Evolutionary conservation across 2,113 vertebrate species (phyloP).

Genomic region (Cavia aperea): DNA sequence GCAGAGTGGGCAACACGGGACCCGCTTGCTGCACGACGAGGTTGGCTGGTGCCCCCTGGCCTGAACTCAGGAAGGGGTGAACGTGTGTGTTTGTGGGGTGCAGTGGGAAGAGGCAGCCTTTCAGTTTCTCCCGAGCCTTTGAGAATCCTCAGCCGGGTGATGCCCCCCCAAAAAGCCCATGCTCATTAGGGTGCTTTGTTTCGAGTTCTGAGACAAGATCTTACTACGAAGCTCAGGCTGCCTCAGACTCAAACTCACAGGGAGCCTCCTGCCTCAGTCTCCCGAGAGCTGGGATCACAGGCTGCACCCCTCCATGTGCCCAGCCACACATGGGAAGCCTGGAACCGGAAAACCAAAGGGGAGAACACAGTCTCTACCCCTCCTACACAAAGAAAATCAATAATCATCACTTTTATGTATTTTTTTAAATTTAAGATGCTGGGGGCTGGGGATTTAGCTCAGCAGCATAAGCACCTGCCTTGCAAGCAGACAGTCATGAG

Average conservation of each 20-base stretch:
- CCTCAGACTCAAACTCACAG: not conserved
- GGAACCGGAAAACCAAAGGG: not conserved
- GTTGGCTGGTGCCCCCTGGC: not conserved
- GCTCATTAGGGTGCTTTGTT: not conserved
- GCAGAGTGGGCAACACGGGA: not conserved
- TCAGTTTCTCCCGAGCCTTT: not conserved
- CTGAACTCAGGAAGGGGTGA: not conserved
- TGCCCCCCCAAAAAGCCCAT: not conserved
- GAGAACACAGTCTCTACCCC: not conserved
- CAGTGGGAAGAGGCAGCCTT: too few species aligned
- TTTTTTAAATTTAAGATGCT: too few species aligned
- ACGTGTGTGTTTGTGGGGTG: not conserved
- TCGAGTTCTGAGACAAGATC: not conserved
- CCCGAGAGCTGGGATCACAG: not conserved
- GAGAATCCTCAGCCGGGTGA: not conserved
- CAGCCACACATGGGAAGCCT: not conserved
- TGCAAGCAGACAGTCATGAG: too few species aligned
- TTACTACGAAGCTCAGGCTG: not conserved
- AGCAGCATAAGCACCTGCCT: too few species aligned
- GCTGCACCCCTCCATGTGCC: not conserved
- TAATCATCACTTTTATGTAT: not conserved
- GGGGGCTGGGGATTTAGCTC: too few species aligned
- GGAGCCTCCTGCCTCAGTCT: not conserved
- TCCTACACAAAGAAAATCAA: not conserved
- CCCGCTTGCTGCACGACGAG: not conserved